Evolutionary conservation across 2,797 vertebrate genomes (phyloP), one percentile per base, ranked within the genome.

Genomic region (Galaxias olidus): DNA sequence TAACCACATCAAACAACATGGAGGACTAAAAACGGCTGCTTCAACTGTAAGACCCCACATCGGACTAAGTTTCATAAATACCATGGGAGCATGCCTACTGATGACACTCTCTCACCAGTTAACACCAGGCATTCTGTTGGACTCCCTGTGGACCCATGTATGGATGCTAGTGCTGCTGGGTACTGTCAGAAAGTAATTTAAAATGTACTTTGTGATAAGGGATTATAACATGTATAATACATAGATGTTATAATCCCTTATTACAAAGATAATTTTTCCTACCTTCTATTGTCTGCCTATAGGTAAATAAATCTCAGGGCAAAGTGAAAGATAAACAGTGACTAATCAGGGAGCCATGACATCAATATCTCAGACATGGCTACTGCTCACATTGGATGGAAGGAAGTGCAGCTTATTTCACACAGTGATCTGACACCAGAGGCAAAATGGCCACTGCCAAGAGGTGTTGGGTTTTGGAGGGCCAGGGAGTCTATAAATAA

Each of bases 401-500:
- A 77, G 75, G 66, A 75, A 68, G 69, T 72, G 76, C 62, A 69
- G 81, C 79, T 68, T 78, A n/a, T 78, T 88, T 80, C 83, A 78
- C 78, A 72, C 30, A 30, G 65, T 68, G 65, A 75, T 76, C 30
- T 58, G 63, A 82, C 76, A 71, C 69, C 59, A 59, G 63, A 60
- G 70, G 72, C 64, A 65, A 58, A 63, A 63, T 66, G 68, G 71
- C 68, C 55, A 42, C 65, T 64, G 79, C 71, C 30, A 30, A 30
- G 30, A 30, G 30, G 30, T 30, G 30, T 30, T 30, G 30, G 30
- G 30, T 30, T 2, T 30, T 30, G 6, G 30, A 30, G 30, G 30
- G 30, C 30, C 30, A 3, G 30, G 30, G 30, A 67, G 66, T 75
- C 84, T 90, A 87, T 88, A 90, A 90, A 90, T 89, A 89, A 82